Conservation (phyloP, 2,888 invertebrate species). For the Iselma pallidipennis region DNA sequence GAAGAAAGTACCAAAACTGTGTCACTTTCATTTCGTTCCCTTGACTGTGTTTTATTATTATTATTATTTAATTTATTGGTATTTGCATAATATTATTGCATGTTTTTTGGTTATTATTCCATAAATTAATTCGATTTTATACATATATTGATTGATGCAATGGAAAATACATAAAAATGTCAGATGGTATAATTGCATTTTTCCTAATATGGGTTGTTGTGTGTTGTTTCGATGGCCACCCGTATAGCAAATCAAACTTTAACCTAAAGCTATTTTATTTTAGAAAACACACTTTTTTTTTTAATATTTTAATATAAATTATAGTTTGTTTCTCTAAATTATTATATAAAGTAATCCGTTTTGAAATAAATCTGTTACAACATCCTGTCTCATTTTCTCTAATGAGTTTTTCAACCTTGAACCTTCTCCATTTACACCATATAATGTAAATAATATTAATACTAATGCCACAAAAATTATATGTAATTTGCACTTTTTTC, state of each 20-base stretch:
- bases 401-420: conserved; percentile 1
- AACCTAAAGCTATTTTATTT: not conserved
- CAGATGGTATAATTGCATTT: no score
- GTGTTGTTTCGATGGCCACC: not conserved
- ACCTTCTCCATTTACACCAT: not conserved
- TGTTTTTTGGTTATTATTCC: not conserved
- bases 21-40: not conserved
- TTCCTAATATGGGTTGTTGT: no score
- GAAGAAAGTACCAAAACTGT: not conserved
- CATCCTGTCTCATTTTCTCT: conserved; percentile 1
- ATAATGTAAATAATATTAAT: not conserved
- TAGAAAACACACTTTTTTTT: no score
- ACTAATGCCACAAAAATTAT: no score
- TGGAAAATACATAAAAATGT: not conserved
- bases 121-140: not conserved
- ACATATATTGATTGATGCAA: not conserved
- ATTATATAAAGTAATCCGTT: not conserved
- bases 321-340: not conserved
- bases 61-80: not conserved
- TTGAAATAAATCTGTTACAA: not conserved
- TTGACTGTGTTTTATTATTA: no score
- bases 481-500: not conserved
- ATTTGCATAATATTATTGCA: not conserved
- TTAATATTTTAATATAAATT: not conserved
- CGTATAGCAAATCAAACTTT: not conserved